Evolutionary conservation across 2,888 invertebrate genomes (phyloP).

Genomic region (Neoascia interrupta): DNA sequence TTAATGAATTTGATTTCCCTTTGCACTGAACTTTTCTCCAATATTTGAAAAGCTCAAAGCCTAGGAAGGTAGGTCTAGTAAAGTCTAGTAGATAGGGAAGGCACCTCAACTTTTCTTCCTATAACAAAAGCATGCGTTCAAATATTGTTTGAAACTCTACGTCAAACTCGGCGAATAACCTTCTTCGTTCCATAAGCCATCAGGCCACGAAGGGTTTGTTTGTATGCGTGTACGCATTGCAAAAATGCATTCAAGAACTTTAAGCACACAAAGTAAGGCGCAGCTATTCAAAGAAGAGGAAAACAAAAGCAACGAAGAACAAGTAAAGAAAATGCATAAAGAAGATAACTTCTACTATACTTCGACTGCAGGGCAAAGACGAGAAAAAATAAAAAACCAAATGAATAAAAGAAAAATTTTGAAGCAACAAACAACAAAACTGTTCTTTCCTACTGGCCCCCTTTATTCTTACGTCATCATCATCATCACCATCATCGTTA

Average conservation of each 20-base stretch:
- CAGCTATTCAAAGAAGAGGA: slow-evolving; percentile 5
- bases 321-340: slow-evolving; percentile 33
- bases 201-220: slow-evolving; percentile 46
- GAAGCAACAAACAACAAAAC: slow-evolving; percentile 58
- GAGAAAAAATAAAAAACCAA: neutral
- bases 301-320: slow-evolving; percentile 27
- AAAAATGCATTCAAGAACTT: slow-evolving; percentile 7
- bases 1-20: too few species aligned
- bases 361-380: slow-evolving; percentile 5
- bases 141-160: too few species aligned
- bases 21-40: too few species aligned
- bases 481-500: slow-evolving; percentile 26
- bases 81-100: too few species aligned
- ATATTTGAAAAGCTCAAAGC: too few species aligned
- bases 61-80: too few species aligned
- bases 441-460: slow-evolving; percentile 69
- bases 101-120: too few species aligned
- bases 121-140: too few species aligned
- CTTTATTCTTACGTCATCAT: slow-evolving; percentile 66
- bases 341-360: slow-evolving; percentile 37
- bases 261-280: neutral
- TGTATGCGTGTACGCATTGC: slow-evolving; percentile 32
- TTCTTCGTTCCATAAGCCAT: slow-evolving; percentile 61
- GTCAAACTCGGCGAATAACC: slow-evolving; percentile 58
- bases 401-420: slow-evolving; percentile 19